These are phyloP conservation scores for Epicampocera succincta DNA, from an alignment of 2,888 invertebrate species.

Conservation along the genomic window DNA sequence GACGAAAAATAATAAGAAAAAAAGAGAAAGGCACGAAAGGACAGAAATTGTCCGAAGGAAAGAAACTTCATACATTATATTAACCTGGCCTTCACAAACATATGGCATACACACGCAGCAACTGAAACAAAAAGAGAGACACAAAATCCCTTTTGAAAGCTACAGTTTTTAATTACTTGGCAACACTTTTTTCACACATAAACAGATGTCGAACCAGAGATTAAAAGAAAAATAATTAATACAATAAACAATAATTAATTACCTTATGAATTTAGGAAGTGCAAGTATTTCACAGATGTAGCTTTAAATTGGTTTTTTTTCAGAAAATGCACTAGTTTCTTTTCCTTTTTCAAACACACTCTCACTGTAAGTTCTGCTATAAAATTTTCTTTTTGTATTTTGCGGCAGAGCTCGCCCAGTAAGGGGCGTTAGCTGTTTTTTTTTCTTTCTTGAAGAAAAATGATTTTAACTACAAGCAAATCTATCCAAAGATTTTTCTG, in stretches of 20 bases:
- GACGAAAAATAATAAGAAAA: too few relatives aligned
- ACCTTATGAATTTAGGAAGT: conserved; percentile 41
- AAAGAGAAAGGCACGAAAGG: neutral
- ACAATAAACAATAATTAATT: conserved; percentile 43
- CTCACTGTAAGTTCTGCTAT: conserved; percentile 25
- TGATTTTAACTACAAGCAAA: conserved; percentile 38
- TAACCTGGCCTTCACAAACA: conserved; percentile 4
- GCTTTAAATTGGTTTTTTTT: neutral
- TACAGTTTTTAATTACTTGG: conserved; percentile 27
- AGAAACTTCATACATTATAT: too few relatives aligned
- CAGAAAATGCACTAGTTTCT: conserved; percentile 35
- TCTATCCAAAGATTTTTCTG: conserved; percentile 21
- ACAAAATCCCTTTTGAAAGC: neutral
- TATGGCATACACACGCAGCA: conserved; percentile 20
- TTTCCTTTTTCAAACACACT: conserved; percentile 20
- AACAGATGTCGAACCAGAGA: conserved; percentile 43
- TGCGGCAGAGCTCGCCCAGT: conserved; percentile 53
- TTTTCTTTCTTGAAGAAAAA: conserved; percentile 21
- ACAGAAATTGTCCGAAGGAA: too few relatives aligned
- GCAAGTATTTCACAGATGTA: conserved; percentile 38
- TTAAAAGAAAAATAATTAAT: neutral
- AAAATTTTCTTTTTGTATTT: conserved; percentile 35
- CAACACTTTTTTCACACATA: conserved; percentile 43
- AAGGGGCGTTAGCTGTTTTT: conserved; percentile 59
- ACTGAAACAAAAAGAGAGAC: conserved; percentile 5